Evolutionary conservation across 2,113 vertebrate species (phyloP).

Genomic region (Clupea harengus): DNA sequence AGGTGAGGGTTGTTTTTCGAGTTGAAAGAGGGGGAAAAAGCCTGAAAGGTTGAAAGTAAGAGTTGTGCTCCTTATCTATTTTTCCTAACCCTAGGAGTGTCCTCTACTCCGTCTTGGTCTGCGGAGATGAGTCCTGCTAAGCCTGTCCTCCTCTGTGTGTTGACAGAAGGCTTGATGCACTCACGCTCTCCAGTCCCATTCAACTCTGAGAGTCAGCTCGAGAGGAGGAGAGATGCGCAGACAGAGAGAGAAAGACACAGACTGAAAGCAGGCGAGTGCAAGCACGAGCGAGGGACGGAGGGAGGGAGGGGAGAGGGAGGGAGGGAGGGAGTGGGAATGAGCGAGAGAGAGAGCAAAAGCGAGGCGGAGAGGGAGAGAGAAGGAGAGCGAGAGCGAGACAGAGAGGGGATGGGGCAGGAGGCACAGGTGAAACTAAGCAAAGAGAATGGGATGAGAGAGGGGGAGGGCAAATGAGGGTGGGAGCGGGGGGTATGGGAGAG

Average conservation of each 20-base stretch:
- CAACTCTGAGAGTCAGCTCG: slow-evolving; percentile 31
- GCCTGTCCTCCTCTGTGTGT: slow-evolving; percentile 31
- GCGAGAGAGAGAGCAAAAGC: not conserved
- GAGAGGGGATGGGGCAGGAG: slow-evolving; percentile 36
- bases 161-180: slow-evolving; percentile 44
- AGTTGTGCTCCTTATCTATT: not conserved
- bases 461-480: not conserved
- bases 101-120: not conserved
- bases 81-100: not conserved
- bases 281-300: not conserved
- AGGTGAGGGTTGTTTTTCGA: not conserved
- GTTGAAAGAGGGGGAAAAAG: not conserved
- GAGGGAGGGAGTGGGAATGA: not conserved
- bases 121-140: slow-evolving; percentile 22
- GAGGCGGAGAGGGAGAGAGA: slow-evolving; percentile 13
- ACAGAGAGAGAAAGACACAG: slow-evolving; percentile 15
- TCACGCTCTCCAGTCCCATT: slow-evolving; percentile 30
- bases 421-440: slow-evolving; percentile 73
- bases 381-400: not conserved
- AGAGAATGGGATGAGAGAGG: slow-evolving; percentile 52
- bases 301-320: not conserved
- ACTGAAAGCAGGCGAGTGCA: not conserved
- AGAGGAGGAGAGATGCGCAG: not conserved
- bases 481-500: not conserved
- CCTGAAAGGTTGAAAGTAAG: not conserved